Evolutionary conservation across 2,888 invertebrate species (phyloP), one percentile per base, ranked within the genome.

Genomic region (Cerceris ruficornis): DNA sequence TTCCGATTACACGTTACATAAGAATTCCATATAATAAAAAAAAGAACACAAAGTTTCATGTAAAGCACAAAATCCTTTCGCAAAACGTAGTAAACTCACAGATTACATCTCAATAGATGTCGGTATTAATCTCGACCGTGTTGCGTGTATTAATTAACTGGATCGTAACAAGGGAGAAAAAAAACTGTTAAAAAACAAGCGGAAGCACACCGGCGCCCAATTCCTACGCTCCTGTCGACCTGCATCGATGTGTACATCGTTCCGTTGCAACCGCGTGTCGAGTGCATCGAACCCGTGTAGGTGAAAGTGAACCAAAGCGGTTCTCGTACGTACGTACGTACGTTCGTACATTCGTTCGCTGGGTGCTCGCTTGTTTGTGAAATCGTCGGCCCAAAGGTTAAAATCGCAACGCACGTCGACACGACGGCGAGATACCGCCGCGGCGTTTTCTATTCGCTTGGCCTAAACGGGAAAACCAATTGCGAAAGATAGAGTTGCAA

Each of bases 241-340:
- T 80, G 74, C 64, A 75, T 75, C 72, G 79, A 79, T 76, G 79
- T 82, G 85, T 85, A 80, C 73, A 69, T 69, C 70, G 85, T 85
- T 73, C 80, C 84, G 77, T 84, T 84, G 85, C 85, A 76, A 82
- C 77, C 75, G 74, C 75, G 74, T 60, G 60, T 57, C 69, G 86
- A 81, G 85, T 85, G 80, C 85, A 85, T 85, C 84, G 85, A 85
- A 86, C 85, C 75, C 85, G 80, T 69, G 81, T 81, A 86, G 85
- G 86, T 85, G 86, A 85, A 86, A 85, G 85, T 85, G 85, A 85
- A 86, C 76, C 84, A 72, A 78, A 85, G 81, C 76, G 76, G 80
- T 81, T 75, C 86, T 77, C 75, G 80, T 77, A 62, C 75, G 83
- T 76, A 72, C 68, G 83, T 65, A 75, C 70, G 70, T 54, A 49